These are phyloP conservation scores for Oligia latruncula DNA, from an alignment of 2,888 invertebrate species.

Conservation along the genomic window DNA sequence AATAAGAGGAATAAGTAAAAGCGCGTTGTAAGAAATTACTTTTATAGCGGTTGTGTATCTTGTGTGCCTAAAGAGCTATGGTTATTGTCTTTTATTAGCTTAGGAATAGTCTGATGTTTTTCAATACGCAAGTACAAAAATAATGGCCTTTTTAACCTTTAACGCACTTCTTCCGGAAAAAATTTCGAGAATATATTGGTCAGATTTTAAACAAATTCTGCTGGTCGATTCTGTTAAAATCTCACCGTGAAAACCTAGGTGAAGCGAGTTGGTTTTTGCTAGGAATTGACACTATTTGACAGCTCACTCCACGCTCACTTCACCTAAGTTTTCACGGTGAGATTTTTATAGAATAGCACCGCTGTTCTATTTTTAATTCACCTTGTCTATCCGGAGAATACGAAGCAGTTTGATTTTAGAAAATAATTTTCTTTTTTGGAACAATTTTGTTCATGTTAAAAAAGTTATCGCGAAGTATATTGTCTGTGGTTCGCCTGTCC, in stretches of 20 bases:
- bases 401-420: not conserved
- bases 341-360: too few relatives aligned
- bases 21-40: slow-evolving; percentile 52
- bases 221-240: too few relatives aligned
- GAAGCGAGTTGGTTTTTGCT: too few relatives aligned
- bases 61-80: slow-evolving; percentile 3
- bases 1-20: slow-evolving; percentile 46
- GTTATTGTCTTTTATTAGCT: slow-evolving; percentile 6
- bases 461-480: slow-evolving; percentile 25
- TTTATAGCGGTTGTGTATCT: slow-evolving; percentile 26
- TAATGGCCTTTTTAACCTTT: not conserved
- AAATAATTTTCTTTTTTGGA: not conserved
- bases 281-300: too few relatives aligned
- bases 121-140: not conserved
- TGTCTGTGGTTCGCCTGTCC: slow-evolving; percentile 22
- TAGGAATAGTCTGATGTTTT: not conserved
- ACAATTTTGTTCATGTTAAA: slow-evolving; percentile 1
- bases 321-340: too few relatives aligned
- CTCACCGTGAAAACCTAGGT: too few relatives aligned
- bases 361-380: slow-evolving; percentile 1
- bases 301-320: too few relatives aligned
- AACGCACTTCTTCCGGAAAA: not conserved
- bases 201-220: not conserved
- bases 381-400: not conserved
- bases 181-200: not conserved